Percentiles rank a stretch among this genome's conserved stretches.
Evolutionary conservation across 2,888 invertebrate species (phyloP).

Genomic region (Lasioglossum zephyrum): DNA sequence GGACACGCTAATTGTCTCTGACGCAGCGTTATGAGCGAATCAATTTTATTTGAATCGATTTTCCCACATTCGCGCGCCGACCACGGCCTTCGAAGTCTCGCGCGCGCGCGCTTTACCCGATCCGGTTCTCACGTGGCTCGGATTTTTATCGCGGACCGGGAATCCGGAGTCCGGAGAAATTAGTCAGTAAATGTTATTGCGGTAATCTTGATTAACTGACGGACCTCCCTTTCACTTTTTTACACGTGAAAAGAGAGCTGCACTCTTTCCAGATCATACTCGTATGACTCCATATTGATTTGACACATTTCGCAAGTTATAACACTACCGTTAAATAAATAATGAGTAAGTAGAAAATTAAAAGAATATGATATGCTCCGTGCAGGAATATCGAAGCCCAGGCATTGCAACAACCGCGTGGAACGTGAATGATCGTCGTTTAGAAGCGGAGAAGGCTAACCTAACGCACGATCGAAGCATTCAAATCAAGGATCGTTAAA

Average conservation of each 20-base stretch:
- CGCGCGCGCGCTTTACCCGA: background rate
- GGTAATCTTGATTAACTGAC: background rate
- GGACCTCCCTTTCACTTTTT: background rate
- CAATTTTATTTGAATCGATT: background rate
- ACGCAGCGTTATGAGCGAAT: background rate
- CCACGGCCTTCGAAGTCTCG: background rate
- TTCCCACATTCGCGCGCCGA: background rate
- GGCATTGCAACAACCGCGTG: background rate
- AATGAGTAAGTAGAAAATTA: no score
- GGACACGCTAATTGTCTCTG: background rate
- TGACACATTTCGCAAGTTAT: no score
- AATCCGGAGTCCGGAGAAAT: background rate
- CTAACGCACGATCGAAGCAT: background rate
- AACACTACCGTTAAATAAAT: no score
- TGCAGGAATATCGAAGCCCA: background rate
- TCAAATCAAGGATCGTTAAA: conserved; percentile 18
- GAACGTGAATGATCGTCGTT: background rate
- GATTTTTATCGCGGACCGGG: background rate
- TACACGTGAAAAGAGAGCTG: background rate
- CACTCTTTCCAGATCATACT: background rate
- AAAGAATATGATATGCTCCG: no score
- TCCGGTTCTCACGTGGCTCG: conserved; percentile 2
- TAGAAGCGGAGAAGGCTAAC: background rate
- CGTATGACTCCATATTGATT: background rate
- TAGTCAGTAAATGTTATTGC: background rate